Conservation (phyloP, 2,113 vertebrate species). For the Coptodon bakossiorum region DNA sequence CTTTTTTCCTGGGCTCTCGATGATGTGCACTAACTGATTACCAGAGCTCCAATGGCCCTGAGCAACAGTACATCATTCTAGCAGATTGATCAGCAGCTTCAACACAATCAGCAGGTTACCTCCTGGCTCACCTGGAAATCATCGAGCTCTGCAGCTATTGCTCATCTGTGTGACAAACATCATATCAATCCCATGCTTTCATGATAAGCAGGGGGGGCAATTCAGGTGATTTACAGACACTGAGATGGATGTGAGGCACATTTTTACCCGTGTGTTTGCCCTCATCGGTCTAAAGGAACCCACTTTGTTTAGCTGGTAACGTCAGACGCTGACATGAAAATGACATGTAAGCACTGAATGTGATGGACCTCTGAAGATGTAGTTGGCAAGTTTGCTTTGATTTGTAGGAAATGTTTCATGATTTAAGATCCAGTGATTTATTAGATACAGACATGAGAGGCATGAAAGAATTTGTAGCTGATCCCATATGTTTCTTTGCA, state of each 20-base stretch:
- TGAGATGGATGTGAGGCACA: neutral
- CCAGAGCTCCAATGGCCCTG: neutral
- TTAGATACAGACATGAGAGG: neutral
- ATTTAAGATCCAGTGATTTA: neutral
- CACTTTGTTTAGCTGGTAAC: neutral
- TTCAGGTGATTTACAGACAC: neutral
- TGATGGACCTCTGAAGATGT: neutral
- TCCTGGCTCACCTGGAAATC: slow-evolving; percentile 6
- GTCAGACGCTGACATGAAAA: neutral
- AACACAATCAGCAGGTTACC: slow-evolving; percentile 38
- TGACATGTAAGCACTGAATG: neutral
- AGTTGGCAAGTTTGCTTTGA: neutral
- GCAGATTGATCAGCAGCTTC: slow-evolving; percentile 34
- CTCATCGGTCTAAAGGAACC: neutral
- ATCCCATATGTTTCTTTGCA: neutral
- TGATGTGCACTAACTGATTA: slow-evolving; percentile 25
- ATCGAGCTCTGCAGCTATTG: neutral
- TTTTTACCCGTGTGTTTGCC: neutral
- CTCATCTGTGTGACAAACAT: slow-evolving; percentile 20
- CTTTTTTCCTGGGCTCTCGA: neutral
- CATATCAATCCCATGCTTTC: slow-evolving; percentile 9
- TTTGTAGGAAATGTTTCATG: neutral
- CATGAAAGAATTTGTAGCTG: neutral
- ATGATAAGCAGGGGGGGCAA: neutral
- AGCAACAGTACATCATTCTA: slow-evolving; percentile 12